Conservation (phyloP, 2,888 invertebrate genomes). For the Sarcophaga caerulescens region DNA sequence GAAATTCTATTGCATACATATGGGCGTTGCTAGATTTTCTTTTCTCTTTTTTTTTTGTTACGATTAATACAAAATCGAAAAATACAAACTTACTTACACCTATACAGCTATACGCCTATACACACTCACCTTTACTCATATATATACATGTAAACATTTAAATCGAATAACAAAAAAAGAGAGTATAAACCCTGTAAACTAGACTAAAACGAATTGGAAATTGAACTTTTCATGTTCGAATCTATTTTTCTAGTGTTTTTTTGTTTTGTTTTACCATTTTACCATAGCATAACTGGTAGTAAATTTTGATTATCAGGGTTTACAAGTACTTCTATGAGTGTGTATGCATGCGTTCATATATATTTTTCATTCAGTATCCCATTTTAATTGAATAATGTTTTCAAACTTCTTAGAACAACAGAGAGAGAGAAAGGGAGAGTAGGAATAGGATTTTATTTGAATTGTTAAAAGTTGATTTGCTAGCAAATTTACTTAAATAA, state of each 20-base stretch:
- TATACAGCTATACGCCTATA: background rate
- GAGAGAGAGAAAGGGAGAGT: no score
- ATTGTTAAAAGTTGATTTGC: background rate
- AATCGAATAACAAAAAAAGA: background rate
- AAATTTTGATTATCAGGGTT: slow-evolving; percentile 12
- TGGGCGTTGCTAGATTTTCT: slow-evolving; percentile 53
- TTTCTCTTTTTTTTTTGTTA: slow-evolving; percentile 39
- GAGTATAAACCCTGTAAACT: background rate
- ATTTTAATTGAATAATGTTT: slow-evolving; percentile 34
- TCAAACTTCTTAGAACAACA: no score
- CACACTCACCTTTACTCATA: background rate
- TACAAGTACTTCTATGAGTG: background rate
- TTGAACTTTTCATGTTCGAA: slow-evolving; percentile 11
- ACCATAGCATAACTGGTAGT: background rate
- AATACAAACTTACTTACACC: background rate
- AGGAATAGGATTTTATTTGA: no score
- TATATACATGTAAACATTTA: no score
- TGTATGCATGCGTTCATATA: background rate
- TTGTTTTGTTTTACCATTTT: background rate
- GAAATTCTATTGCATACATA: slow-evolving; percentile 60
- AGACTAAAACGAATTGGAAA: slow-evolving; percentile 14
- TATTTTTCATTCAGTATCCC: no score
- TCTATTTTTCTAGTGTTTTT: background rate
- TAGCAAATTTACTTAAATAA: no score
- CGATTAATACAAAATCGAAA: slow-evolving; percentile 50